Conservation (phyloP, 37 sponge, comb jelly and placozoan species). For the Spongilla lacustris region DNA sequence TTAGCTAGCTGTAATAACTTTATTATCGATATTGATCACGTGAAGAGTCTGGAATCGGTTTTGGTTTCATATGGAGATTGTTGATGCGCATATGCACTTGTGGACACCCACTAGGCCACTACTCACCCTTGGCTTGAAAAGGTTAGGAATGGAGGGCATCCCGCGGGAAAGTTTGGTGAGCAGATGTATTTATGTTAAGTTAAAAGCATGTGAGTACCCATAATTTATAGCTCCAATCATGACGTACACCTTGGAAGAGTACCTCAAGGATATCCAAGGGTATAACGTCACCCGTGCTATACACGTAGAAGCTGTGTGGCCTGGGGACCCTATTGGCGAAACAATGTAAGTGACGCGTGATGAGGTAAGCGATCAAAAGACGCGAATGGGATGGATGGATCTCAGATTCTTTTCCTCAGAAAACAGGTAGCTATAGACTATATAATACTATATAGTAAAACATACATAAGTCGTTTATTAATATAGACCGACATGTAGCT, state of each 20-base stretch:
- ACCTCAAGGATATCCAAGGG: constrained; percentile 44
- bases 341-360: constrained; percentile 83
- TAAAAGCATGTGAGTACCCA: neutral
- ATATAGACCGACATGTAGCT: no score
- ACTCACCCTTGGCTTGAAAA: constrained; percentile 85
- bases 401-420: no score
- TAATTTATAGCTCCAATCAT: constrained; percentile 37
- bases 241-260: constrained; percentile 63
- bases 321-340: constrained; percentile 83
- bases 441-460: no score
- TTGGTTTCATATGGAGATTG: no score
- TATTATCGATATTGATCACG: no score
- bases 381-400: no score
- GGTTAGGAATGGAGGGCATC: constrained; percentile 73
- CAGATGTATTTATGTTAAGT: no score
- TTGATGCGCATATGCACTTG: constrained; percentile 86
- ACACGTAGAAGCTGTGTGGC: constrained; percentile 74
- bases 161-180: constrained; percentile 77
- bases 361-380: no score
- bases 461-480: no score
- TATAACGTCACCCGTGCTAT: constrained; percentile 77
- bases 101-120: constrained; percentile 83
- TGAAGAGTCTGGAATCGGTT: neutral
- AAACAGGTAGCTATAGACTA: no score
- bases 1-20: no score